These are phyloP conservation scores for Passerina amoena DNA, from an alignment of 2,113 vertebrate species.

Conservation along the genomic window DNA sequence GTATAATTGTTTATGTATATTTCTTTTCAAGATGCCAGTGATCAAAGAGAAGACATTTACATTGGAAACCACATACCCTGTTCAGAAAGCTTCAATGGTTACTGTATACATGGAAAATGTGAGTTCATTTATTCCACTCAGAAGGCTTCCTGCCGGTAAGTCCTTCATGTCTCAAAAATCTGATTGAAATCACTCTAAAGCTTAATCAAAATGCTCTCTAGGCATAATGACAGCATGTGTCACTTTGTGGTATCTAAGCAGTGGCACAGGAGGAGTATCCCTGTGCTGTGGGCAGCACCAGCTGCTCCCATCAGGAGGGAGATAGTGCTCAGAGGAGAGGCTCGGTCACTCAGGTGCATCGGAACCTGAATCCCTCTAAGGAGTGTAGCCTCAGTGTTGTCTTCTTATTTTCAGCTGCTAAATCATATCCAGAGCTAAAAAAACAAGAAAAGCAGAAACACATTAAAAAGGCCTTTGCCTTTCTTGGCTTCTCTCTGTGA, in stretches of 20 bases:
- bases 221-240: background rate
- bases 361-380: background rate
- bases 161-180: background rate
- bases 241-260: background rate
- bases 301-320: background rate
- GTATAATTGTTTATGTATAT: slow-evolving; percentile 25
- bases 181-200: background rate
- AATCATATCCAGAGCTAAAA: background rate
- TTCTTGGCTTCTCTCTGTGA: background rate
- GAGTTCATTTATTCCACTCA: slow-evolving; percentile 89
- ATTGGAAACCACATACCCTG: slow-evolving; percentile 88
- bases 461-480: background rate
- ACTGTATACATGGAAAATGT: slow-evolving; percentile 93
- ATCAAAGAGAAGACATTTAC: slow-evolving; percentile 90
- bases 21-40: slow-evolving; percentile 82
- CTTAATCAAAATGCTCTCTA: background rate
- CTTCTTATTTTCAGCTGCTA: background rate
- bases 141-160: slow-evolving; percentile 92
- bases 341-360: background rate
- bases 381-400: background rate
- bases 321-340: background rate
- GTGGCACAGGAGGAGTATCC: background rate
- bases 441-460: background rate
- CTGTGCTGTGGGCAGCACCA: background rate
- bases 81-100: slow-evolving; percentile 85